These are phyloP conservation scores for Argentina silus DNA, from an alignment of 2,797 vertebrate species.

Conservation along the genomic window DNA sequence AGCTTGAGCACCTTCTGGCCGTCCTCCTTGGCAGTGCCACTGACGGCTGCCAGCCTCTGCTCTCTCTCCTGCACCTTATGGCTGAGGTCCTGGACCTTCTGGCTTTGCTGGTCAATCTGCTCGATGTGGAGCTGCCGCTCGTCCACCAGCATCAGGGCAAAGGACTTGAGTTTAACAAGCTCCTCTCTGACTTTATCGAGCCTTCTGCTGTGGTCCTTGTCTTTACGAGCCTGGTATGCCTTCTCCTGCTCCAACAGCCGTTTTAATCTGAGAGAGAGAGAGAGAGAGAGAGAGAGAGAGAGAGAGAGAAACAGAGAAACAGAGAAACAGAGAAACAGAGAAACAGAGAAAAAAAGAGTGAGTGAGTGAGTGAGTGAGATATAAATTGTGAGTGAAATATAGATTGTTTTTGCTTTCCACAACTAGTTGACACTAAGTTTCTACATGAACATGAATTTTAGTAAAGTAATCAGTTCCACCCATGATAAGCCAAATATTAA, in stretches of 20 bases:
- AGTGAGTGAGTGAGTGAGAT: not conserved
- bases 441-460: too few species aligned
- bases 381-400: slow-evolving; percentile 1
- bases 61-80: slow-evolving; percentile 89
- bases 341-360: too few species aligned
- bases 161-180: slow-evolving; percentile 92
- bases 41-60: slow-evolving; percentile 77
- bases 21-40: slow-evolving; percentile 83
- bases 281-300: slow-evolving; percentile 10
- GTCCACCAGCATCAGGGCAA: slow-evolving; percentile 95
- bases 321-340: not conserved
- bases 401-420: not conserved
- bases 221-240: slow-evolving; percentile 88
- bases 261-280: slow-evolving; percentile 83
- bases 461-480: too few species aligned
- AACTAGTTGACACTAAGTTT: not conserved
- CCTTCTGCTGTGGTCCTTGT: slow-evolving; percentile 88
- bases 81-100: slow-evolving; percentile 88
- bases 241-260: slow-evolving; percentile 95
- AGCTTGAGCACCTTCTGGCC: slow-evolving; percentile 85
- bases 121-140: slow-evolving; percentile 93
- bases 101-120: slow-evolving; percentile 89
- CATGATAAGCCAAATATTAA: too few species aligned
- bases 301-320: not conserved
- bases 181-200: slow-evolving; percentile 89